Evolutionary conservation across 1,140 invertebrate genomes (phyloP), one percentile per base, ranked within the genome.

Genomic region (Cyclargus thomasi): DNA sequence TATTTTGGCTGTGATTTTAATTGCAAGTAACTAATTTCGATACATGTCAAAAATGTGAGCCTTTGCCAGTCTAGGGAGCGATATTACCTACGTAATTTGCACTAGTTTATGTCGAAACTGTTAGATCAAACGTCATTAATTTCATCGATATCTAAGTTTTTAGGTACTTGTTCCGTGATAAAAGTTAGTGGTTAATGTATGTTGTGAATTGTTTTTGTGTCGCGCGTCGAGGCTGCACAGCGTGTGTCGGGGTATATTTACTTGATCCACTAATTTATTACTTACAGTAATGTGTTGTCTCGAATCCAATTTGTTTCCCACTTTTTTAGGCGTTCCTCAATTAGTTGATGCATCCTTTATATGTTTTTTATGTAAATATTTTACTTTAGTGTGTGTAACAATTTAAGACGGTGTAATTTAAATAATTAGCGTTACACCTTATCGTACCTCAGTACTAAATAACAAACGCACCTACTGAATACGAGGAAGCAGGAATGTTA

Each of bases 141-240:
- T 29, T 29, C 8, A 7, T 55, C 18, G 17, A 66, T 29, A 16
- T 36, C 47, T 29, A 65, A 63, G 69, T 59, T 57, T 53, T 36
- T 63, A 47, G 73, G 81, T 80, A 77, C 76, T 68, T 62, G 74
- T 71, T 80, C 84, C 82, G 76, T 80, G 67, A 87, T 89, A 89
- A 89, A 86, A 72, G 70, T 86, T 85, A 86, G 86, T 86, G 81
- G 80, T 70, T 69, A 66, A 77, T 75, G 86, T 84, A 77, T 83
- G 82, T 67, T 73, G 74, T 23, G 53, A 53, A 6, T 65, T 20
- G 16, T 20, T 64, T 64, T 65, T 80, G 86, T 85, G 74, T 77
- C 73, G 81, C 80, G 78, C 80, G 74, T 84, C 83, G 68, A 83
- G 86, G 85, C 86, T 83, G 83, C 85, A 22, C 85, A 81, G 83